Evolutionary conservation across 2,797 vertebrate species (phyloP).

Genomic region (Phalanger gymnotis): DNA sequence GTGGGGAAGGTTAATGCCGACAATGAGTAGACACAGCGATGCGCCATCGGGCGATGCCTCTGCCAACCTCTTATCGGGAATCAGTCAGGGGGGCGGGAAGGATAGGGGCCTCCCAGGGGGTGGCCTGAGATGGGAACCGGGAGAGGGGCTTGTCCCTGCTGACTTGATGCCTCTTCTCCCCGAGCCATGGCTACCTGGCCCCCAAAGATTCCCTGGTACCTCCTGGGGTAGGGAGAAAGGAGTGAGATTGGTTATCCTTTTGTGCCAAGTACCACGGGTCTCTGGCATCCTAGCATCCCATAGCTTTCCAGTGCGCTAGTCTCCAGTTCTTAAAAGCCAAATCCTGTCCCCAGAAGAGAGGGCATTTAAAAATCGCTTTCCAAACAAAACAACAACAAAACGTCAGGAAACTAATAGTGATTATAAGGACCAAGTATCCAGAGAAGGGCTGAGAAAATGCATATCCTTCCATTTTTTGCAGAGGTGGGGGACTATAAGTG

Average conservation of each 20-base stretch:
- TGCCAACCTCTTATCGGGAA: slow-evolving; percentile 91
- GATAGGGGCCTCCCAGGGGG: not conserved
- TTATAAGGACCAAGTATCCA: not conserved
- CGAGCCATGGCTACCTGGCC: not conserved
- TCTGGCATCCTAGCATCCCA: not conserved
- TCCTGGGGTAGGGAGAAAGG: not conserved
- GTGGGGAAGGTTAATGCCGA: slow-evolving; percentile 95
- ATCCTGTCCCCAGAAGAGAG: not conserved
- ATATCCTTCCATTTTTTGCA: not conserved
- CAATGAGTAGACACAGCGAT: slow-evolving; percentile 92
- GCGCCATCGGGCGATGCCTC: slow-evolving; percentile 91
- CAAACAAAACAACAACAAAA: not conserved
- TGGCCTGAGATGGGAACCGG: not conserved
- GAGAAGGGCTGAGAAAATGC: not conserved
- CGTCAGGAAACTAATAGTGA: not conserved
- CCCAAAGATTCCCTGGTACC: not conserved
- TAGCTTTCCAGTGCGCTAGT: not conserved
- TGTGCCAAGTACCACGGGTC: not conserved
- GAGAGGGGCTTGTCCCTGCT: not conserved
- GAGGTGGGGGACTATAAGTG: not conserved
- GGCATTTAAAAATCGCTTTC: not conserved
- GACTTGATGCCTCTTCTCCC: not conserved
- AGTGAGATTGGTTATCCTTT: not conserved
- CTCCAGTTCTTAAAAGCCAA: not conserved
- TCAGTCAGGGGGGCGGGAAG: slow-evolving; percentile 49